These are phyloP conservation scores for Ennomos quercinarius DNA, from an alignment of 2,888 invertebrate genomes.

Conservation along the genomic window DNA sequence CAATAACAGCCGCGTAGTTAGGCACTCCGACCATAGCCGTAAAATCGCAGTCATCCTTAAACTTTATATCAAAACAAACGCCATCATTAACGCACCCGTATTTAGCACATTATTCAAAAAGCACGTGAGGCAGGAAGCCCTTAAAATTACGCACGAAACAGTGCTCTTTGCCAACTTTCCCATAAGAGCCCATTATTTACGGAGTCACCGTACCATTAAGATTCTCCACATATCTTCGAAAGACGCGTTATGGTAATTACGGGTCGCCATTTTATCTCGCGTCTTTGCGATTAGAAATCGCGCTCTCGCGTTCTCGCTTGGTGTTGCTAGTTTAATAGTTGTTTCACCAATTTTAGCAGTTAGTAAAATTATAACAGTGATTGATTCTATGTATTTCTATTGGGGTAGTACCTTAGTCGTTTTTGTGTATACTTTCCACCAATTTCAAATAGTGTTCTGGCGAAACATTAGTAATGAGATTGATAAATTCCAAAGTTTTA, in stretches of 20 bases:
- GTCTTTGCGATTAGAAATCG: slow-evolving; percentile 56
- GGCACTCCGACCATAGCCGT: too few relatives aligned
- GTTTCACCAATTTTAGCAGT: background rate
- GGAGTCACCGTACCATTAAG: slow-evolving; percentile 84
- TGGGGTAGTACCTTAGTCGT: too few relatives aligned
- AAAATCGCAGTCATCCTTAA: slow-evolving; percentile 43
- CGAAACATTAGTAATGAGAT: too few relatives aligned
- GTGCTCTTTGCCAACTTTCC: slow-evolving; percentile 84
- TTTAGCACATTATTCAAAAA: slow-evolving; percentile 82
- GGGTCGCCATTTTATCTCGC: slow-evolving; percentile 84
- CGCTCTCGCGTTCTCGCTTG: slow-evolving; percentile 65
- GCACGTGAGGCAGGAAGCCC: slow-evolving; percentile 79
- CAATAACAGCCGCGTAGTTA: background rate
- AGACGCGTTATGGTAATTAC: slow-evolving; percentile 85
- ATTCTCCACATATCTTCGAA: slow-evolving; percentile 85
- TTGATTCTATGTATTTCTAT: too few relatives aligned
- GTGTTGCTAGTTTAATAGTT: slow-evolving; percentile 26
- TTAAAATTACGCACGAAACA: slow-evolving; percentile 85
- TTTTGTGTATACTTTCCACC: too few relatives aligned
- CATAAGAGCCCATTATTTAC: slow-evolving; percentile 86
- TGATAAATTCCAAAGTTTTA: too few relatives aligned
- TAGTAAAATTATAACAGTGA: too few relatives aligned
- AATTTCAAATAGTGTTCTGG: too few relatives aligned
- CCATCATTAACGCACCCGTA: slow-evolving; percentile 67
- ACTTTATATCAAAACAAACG: slow-evolving; percentile 67